Percentiles rank a stretch among this genome's conserved stretches.
Evolutionary conservation across 92 coral and sea anemone species (phyloP).

Genomic region (Epizoanthus rinbou): DNA sequence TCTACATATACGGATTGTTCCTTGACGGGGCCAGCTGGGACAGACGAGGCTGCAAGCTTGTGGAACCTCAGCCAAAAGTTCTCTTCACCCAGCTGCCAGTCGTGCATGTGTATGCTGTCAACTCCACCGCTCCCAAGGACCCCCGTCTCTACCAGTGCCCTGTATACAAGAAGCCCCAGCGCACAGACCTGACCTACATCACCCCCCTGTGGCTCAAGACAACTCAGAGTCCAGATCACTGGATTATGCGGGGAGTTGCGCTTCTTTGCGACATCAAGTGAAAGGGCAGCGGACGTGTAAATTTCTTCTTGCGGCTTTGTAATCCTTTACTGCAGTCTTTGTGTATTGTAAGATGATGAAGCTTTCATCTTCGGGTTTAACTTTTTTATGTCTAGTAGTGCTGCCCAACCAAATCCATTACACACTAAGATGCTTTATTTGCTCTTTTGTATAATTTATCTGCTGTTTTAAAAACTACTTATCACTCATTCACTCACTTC

Average conservation of each 20-base stretch:
- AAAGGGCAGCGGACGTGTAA: not conserved
- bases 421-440: no score
- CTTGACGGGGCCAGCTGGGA: constrained; percentile 94
- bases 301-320: no score
- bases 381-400: no score
- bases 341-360: no score
- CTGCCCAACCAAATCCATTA: no score
- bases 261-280: constrained; percentile 85
- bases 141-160: constrained; percentile 93
- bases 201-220: constrained; percentile 96
- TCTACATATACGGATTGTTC: constrained; percentile 82
- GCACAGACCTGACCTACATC: constrained; percentile 93
- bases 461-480: no score
- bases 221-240: constrained; percentile 85
- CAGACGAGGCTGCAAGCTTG: constrained; percentile 85
- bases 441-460: no score
- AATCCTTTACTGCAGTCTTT: no score
- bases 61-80: constrained; percentile 88
- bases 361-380: no score
- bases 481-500: no score
- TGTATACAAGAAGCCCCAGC: constrained; percentile 89
- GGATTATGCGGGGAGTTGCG: constrained; percentile 92
- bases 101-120: constrained; percentile 89
- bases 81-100: constrained; percentile 78
- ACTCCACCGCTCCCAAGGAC: constrained; percentile 91